Base-by-base conservation (phyloP, 2,797 vertebrate species). In the Lutjanus argentimaculatus region DNA sequence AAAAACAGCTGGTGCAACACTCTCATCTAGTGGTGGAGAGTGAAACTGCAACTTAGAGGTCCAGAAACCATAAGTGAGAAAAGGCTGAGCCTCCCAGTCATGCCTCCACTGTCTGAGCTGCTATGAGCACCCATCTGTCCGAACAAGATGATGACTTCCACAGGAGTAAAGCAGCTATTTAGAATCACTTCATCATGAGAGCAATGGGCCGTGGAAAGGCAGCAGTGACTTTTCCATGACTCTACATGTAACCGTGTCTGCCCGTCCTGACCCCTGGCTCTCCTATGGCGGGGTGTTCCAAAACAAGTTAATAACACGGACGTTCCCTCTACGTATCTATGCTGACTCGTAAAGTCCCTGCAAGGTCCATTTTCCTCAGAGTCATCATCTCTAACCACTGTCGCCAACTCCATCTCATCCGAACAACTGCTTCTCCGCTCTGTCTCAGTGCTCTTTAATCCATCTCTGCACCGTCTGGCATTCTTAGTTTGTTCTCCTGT, bases 11-110 rank as follows among this genome's bases (percentile, higher is more conserved):
- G 80, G 75, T 77, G 72, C 91, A 93, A 93, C 83, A 92, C 92
- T 92, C 2, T 79, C 93, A 93, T 87, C 95, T 94, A 88, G 90
- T 93, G 95, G 91, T 17, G 0, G n/a, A 76, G 4, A 46, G 12
- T 61, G 6, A 11, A 77, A 87, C 25, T 82, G 68, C 93, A 88
- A 9, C 55, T 61, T 3, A 67, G 68, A 58, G 6, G 3, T 46
- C 17, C 22, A 71, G 55, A 36, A 80, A 67, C 17, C 40, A 71
- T 73, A 64, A 86, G 67, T 46, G 72, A 71, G 46, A 62, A 57
- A 46, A 70, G 49, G 57, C 19, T 42, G n/a, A 48, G 59, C 58
- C 82, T 82, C 75, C 72, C 63, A 52, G 73, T 63, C 66, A 80
- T 77, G 72, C 75, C 51, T 84, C n/a, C 53, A 21, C 79, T 64